A percentile compares a stretch with the other conserved stretches of the same genome.
These are phyloP conservation scores for Lagopus muta DNA, from an alignment of 2,113 vertebrate genomes.

Conservation along the genomic window DNA sequence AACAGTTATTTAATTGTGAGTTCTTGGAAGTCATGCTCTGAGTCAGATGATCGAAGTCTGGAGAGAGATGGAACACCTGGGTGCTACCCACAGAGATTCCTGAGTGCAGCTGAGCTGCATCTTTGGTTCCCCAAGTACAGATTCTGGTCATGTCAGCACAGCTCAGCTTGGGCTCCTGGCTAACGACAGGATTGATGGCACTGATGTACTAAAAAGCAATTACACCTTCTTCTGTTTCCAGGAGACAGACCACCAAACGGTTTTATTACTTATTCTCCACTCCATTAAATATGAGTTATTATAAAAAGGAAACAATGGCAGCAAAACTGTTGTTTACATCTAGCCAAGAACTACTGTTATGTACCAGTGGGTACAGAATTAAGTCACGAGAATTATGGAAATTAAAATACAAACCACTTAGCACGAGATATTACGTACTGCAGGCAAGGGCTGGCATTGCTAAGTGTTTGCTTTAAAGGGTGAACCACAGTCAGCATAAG, in stretches of 20 bases:
- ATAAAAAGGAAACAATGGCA: background rate
- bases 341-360: background rate
- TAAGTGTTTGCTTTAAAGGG: background rate
- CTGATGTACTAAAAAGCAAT: background rate
- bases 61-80: background rate
- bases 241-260: background rate
- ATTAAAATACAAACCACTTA: background rate
- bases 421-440: rapidly evolving
- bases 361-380: background rate
- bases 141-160: background rate
- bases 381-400: background rate
- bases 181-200: background rate
- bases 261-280: background rate
- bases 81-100: background rate
- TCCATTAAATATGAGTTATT: background rate
- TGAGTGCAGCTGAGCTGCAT: rapidly evolving
- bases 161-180: background rate
- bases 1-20: slow-evolving; percentile 17
- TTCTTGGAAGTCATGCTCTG: background rate
- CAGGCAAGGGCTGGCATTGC: background rate
- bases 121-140: background rate
- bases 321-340: background rate
- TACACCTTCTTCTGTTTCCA: background rate
- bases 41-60: background rate
- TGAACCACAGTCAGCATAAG: background rate